A percentile compares a stretch with the other conserved stretches of the same genome.
Evolutionary conservation across 2,113 vertebrate genomes (phyloP).

Genomic region (Pedetes capensis): DNA sequence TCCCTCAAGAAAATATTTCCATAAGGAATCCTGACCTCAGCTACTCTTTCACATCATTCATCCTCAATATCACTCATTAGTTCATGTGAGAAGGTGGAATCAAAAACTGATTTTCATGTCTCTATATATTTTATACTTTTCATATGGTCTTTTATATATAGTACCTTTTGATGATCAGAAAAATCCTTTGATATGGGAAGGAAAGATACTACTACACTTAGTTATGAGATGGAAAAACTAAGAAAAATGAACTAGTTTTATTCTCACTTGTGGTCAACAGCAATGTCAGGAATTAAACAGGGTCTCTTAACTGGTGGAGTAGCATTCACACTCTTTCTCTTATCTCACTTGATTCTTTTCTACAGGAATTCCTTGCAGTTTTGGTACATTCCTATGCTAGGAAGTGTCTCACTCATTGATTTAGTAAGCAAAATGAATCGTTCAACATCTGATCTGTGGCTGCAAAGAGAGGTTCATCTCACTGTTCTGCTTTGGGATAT

Average conservation of each 20-base stretch:
- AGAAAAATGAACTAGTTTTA: neutral
- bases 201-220: neutral
- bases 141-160: neutral
- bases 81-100: neutral
- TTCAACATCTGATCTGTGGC: neutral
- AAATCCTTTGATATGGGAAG: neutral
- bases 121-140: neutral
- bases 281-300: neutral
- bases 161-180: neutral
- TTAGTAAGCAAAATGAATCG: neutral
- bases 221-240: neutral
- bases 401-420: neutral
- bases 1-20: neutral
- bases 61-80: neutral
- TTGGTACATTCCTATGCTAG: neutral
- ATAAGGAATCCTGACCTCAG: neutral
- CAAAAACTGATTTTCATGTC: neutral
- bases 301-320: neutral
- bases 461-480: neutral
- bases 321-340: neutral
- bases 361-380: neutral
- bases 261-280: neutral
- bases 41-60: neutral
- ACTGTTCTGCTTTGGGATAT: neutral
- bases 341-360: neutral